Base-by-base conservation (phyloP, 2,888 invertebrate species). In the Ormyrus nitidulus region DNA sequence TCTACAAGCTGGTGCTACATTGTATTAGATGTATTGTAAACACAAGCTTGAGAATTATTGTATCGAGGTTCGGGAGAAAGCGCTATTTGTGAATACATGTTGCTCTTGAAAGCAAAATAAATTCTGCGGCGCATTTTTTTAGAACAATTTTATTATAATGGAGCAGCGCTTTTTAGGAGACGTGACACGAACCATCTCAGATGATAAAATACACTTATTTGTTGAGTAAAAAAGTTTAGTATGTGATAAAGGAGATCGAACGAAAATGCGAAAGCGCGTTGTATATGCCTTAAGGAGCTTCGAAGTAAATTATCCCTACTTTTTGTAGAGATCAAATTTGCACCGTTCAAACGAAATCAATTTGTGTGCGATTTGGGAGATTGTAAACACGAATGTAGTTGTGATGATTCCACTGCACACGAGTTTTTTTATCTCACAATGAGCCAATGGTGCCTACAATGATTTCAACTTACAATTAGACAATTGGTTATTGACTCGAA, bases 381-480 rank as follows among this genome's bases (percentile, higher is more conserved):
- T 77, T 71, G 65, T 70, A 61, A 78, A 78, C 54, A 62, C 65
- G 54, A 81, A 44, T 73, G 77, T 71, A 61, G 56, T 54, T 69
- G 61, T 74, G 53, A 73, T 58, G 53, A 70, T 71, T 64, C 54
- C 7, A 48, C 73, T 81, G 72, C 75, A 78, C 66, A 48, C 75
- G 13, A 53, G 75, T 78, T 76, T 81, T 75, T 80, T 73, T 82
- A 82, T 80, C 77, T 81, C 82, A 68, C 75, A 83, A 80, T 76
- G 80, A 82, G 76, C 75, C 84, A 84, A 81, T 82, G 84, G 83
- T 84, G 83, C 83, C 83, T 84, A 34, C 34, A 80, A 79, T 59
- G 72, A 66, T 65, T 69, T 77, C 56, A 13, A 74, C 19, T 78
- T 34, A 34, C 34, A 34, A 34, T 34, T 65, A 54, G 58, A 64